Conservation (phyloP, 2,113 vertebrate genomes). For the Capricornis sumatraensis region DNA sequence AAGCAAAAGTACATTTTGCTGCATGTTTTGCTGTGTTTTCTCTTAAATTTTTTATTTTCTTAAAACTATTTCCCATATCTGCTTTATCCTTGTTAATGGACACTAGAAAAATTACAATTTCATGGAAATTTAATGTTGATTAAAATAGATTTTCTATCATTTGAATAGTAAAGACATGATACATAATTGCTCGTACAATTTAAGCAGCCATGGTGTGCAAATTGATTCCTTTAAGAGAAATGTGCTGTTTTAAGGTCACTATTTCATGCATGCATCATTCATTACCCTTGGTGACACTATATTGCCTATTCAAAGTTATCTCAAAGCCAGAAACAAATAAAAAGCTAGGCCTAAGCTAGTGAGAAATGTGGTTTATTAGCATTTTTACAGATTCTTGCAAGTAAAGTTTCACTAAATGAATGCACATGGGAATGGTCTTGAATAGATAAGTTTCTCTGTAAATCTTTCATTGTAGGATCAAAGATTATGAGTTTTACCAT, state of each 20-base stretch:
- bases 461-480: slow-evolving; percentile 52
- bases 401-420: slow-evolving; percentile 65
- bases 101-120: slow-evolving; percentile 25
- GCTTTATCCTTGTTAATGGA: slow-evolving; percentile 19
- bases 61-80: background rate
- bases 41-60: slow-evolving; percentile 41
- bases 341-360: slow-evolving; percentile 38
- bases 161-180: slow-evolving; percentile 55
- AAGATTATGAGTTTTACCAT: slow-evolving; percentile 53
- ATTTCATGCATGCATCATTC: slow-evolving; percentile 65
- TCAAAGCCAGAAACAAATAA: slow-evolving; percentile 56
- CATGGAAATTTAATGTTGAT: slow-evolving; percentile 58
- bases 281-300: slow-evolving; percentile 65
- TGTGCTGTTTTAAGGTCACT: slow-evolving; percentile 64
- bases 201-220: slow-evolving; percentile 44
- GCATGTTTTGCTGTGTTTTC: background rate
- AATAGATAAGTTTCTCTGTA: slow-evolving; percentile 57
- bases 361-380: slow-evolving; percentile 65
- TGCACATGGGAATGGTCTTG: slow-evolving; percentile 52
- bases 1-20: background rate
- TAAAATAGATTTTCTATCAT: slow-evolving; percentile 69
- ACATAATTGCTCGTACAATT: slow-evolving; percentile 59
- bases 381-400: slow-evolving; percentile 67
- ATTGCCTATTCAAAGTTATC: slow-evolving; percentile 56
- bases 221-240: slow-evolving; percentile 71